Conservation (phyloP, 2,113 vertebrate species). For the Trichomycterus rosablanca region DNA sequence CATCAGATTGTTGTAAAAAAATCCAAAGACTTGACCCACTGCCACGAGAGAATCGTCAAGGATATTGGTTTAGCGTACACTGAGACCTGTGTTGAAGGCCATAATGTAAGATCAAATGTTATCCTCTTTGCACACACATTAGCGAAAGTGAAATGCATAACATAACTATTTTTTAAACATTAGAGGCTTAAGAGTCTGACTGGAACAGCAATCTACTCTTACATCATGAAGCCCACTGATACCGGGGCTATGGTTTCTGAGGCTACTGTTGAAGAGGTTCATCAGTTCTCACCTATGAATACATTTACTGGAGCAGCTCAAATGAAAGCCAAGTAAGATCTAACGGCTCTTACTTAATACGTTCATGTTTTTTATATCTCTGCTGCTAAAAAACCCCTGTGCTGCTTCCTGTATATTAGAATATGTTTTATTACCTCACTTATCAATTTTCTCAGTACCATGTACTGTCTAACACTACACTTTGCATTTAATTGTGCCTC, state of each 20-base stretch:
- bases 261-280: slow-evolving; percentile 64
- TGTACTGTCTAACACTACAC: no score
- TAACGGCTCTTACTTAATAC: no score
- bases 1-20: slow-evolving; percentile 61
- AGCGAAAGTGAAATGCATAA: not conserved
- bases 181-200: slow-evolving; percentile 69
- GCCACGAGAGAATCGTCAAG: slow-evolving; percentile 67
- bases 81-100: slow-evolving; percentile 56
- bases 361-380: no score
- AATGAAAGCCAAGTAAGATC: slow-evolving; percentile 67
- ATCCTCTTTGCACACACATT: no score
- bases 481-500: no score
- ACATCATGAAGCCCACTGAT: slow-evolving; percentile 64
- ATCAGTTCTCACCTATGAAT: slow-evolving; percentile 69
- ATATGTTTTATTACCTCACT: no score
- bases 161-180: not conserved
- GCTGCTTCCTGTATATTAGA: no score
- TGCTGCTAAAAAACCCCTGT: no score
- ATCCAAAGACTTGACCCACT: slow-evolving; percentile 72
- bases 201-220: slow-evolving; percentile 64
- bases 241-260: slow-evolving; percentile 62
- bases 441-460: no score
- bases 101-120: slow-evolving; percentile 56
- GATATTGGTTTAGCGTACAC: slow-evolving; percentile 68
- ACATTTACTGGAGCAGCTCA: slow-evolving; percentile 67